A percentile compares a stretch with the other conserved stretches of the same genome.
Conservation (phyloP, 2,113 vertebrate species). For the Perca fluviatilis region DNA sequence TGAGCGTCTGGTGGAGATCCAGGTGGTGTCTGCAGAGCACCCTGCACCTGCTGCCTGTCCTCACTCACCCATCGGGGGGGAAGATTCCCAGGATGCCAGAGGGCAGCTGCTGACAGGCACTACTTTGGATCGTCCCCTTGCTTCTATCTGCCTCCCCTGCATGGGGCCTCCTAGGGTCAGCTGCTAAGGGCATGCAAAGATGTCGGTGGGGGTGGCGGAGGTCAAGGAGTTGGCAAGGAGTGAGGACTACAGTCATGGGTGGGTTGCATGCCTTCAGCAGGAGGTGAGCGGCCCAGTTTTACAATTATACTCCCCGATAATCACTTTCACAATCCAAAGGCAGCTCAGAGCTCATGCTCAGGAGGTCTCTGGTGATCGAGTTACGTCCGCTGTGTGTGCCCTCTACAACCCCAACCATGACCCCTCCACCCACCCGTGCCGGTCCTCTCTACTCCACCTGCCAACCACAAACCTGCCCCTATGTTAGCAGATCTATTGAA, state of each 20-base stretch:
- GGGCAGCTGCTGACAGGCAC: constrained; percentile 85
- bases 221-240: constrained; percentile 71
- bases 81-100: constrained; percentile 84
- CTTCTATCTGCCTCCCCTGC: constrained; percentile 60
- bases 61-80: constrained; percentile 73
- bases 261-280: constrained; percentile 70
- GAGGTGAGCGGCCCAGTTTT: constrained; percentile 73
- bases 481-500: constrained; percentile 25
- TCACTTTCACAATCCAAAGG: constrained; percentile 80
- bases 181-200: constrained; percentile 71
- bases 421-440: constrained; percentile 37
- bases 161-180: constrained; percentile 76
- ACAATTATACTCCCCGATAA: constrained; percentile 78
- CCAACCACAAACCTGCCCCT: constrained; percentile 23
- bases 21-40: constrained; percentile 73
- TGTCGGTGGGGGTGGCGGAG: constrained; percentile 62
- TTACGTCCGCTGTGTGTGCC: constrained; percentile 70
- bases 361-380: constrained; percentile 70
- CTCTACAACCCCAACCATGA: constrained; percentile 45
- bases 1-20: constrained; percentile 63
- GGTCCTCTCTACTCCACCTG: constrained; percentile 56
- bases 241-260: constrained; percentile 18
- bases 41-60: constrained; percentile 84
- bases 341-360: constrained; percentile 64
- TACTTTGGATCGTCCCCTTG: constrained; percentile 65